Conservation (phyloP, 2,797 vertebrate species). For the Liasis olivaceus region DNA sequence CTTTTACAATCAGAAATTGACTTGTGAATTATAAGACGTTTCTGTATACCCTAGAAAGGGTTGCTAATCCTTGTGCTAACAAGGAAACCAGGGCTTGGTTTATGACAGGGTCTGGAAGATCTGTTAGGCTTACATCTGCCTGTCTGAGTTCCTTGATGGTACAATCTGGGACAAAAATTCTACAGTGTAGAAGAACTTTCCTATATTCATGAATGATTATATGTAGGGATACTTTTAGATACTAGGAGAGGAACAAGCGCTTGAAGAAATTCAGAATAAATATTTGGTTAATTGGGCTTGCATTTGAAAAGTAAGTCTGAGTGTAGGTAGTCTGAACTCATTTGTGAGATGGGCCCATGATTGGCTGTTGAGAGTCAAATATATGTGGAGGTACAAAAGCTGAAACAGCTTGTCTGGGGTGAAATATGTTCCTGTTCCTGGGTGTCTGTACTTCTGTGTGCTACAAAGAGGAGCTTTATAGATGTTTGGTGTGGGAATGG, state of each 20-base stretch:
- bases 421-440: not conserved
- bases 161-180: not conserved
- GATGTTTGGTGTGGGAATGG: not conserved
- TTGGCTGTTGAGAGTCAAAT: not conserved
- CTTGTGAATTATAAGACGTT: not conserved
- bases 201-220: not conserved
- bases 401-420: not conserved
- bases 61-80: not conserved
- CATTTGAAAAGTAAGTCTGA: not conserved
- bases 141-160: not conserved
- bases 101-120: not conserved
- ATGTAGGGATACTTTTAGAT: not conserved
- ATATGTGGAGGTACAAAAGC: not conserved
- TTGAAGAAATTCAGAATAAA: not conserved
- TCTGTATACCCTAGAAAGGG: not conserved
- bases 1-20: not conserved
- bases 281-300: not conserved
- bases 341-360: no score
- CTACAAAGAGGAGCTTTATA: not conserved
- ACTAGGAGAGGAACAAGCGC: not conserved
- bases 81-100: not conserved
- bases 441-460: not conserved
- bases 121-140: not conserved
- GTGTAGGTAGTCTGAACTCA: not conserved
- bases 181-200: not conserved